These are phyloP conservation scores for Ryuthela nishihirai DNA, from an alignment of 2,888 invertebrate species.

Conservation along the genomic window DNA sequence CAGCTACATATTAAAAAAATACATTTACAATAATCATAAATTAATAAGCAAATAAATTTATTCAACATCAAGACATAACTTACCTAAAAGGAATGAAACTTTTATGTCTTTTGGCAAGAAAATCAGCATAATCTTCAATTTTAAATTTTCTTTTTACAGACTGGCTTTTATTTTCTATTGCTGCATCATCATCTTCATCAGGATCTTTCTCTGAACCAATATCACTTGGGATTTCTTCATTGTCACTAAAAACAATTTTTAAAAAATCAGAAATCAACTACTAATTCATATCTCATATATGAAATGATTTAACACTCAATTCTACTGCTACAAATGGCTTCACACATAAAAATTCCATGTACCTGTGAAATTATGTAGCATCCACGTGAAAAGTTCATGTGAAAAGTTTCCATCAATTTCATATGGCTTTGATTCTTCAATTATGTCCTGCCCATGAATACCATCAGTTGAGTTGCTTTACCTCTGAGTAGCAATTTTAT, in stretches of 20 bases:
- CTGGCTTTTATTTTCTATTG: conserved; percentile 51
- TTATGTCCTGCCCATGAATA: no score
- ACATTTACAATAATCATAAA: neutral
- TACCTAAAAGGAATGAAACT: conserved; percentile 47
- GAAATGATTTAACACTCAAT: conserved; percentile 1
- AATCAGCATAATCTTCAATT: conserved; percentile 49
- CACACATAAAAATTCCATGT: no score
- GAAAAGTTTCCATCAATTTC: no score
- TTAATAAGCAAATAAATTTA: neutral
- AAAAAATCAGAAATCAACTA: neutral
- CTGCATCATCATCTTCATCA: conserved; percentile 1
- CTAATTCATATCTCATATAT: neutral
- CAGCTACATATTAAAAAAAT: no score
- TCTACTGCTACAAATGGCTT: no score
- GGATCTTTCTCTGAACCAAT: conserved; percentile 32
- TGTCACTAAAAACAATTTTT: conserved; percentile 20
- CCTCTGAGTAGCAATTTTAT: no score
- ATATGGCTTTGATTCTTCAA: no score
- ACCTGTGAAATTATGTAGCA: no score
- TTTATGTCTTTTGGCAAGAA: conserved; percentile 47
- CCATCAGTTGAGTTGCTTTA: no score
- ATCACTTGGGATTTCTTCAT: conserved; percentile 42
- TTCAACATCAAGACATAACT: neutral
- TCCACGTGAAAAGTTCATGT: no score
- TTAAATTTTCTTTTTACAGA: conserved; percentile 48